Evolutionary conservation across 2,888 invertebrate species (phyloP).

Genomic region (Noctua janthe): DNA sequence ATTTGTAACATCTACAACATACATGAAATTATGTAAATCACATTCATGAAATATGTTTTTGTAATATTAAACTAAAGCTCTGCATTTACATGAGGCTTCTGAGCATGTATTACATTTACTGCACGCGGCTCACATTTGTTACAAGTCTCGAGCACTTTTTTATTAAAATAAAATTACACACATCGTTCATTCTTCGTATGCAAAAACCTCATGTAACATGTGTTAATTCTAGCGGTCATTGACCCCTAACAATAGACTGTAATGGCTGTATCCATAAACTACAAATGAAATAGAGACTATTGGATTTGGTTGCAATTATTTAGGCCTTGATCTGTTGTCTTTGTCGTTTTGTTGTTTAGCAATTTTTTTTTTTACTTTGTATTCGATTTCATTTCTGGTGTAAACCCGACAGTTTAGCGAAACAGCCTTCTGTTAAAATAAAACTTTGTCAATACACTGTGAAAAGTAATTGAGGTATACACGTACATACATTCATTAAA

Average conservation of each 20-base stretch:
- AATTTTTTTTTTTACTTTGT: conserved; percentile 19
- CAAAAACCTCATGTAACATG: conserved; percentile 57
- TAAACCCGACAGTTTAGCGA: not conserved
- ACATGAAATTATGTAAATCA: conserved; percentile 3
- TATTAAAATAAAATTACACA: conserved; percentile 60
- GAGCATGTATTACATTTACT: conserved; percentile 17
- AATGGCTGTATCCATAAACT: conserved; percentile 27
- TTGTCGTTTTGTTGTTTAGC: conserved; percentile 18
- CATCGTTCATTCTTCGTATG: conserved; percentile 37
- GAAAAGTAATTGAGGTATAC: not conserved
- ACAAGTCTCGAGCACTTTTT: conserved; percentile 59
- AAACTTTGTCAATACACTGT: not conserved
- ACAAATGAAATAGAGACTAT: conserved; percentile 40
- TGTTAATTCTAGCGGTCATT: conserved; percentile 58
- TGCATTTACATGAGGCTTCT: conserved; percentile 31
- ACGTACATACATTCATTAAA: not conserved
- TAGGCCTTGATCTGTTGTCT: conserved; percentile 14
- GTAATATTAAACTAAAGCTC: conserved; percentile 24
- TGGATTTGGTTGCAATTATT: conserved; percentile 39
- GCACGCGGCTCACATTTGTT: conserved; percentile 53
- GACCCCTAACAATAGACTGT: conserved; percentile 52
- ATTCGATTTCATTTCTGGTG: not conserved
- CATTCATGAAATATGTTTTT: conserved; percentile 23
- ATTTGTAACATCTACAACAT: not conserved
- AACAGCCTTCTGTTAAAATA: not conserved